A percentile compares a stretch with the other conserved stretches of the same genome.
phyloP scores from a whole-genome alignment of 2,888 invertebrate species.

The Macropis europaea region DNA sequence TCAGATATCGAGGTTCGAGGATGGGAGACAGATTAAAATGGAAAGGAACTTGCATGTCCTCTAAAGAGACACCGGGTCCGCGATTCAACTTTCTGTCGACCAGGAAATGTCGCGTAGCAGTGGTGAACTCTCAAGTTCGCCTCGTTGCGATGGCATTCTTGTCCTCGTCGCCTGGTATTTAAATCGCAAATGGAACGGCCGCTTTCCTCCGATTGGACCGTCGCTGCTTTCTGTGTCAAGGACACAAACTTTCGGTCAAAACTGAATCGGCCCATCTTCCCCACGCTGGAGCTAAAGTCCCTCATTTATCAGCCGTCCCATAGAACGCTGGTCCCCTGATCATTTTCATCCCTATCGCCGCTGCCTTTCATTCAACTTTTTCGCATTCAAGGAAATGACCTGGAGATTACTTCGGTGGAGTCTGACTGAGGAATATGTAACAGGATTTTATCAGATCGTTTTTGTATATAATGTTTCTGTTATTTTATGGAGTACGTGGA shows the following conservation, averaged over 20 bases:
- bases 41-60: not conserved
- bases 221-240: conserved; percentile 64
- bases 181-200: conserved; percentile 63
- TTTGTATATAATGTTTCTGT: no score
- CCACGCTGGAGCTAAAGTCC: conserved; percentile 25
- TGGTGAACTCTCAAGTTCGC: conserved; percentile 26
- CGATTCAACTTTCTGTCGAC: not conserved
- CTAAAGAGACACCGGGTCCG: not conserved
- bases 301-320: not conserved
- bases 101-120: conserved; percentile 9
- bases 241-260: conserved; percentile 59
- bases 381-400: not conserved
- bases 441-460: no score
- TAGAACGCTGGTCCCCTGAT: not conserved
- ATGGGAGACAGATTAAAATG: not conserved
- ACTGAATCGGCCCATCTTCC: conserved; percentile 20
- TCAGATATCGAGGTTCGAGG: no score
- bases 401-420: no score
- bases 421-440: no score
- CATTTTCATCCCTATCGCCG: not conserved
- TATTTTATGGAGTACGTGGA: no score
- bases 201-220: conserved; percentile 41
- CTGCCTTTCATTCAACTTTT: not conserved
- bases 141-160: conserved; percentile 35
- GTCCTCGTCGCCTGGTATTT: conserved; percentile 51